Conservation (phyloP, 2,797 vertebrate genomes). For the Epinephelus awoara region DNA sequence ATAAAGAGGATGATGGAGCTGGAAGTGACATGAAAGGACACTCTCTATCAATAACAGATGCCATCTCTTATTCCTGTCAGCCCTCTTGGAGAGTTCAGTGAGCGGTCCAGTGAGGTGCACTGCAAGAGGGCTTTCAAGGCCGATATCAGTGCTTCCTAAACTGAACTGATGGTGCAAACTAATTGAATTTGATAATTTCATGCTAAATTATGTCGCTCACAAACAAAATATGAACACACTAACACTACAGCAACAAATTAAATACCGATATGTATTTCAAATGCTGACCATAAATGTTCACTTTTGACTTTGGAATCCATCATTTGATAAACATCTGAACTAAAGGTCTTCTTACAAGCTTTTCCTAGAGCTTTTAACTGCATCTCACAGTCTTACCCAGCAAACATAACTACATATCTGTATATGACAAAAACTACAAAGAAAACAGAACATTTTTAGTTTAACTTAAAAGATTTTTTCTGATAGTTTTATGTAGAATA, state of each 20-base stretch:
- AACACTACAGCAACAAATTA: neutral
- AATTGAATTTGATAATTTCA: neutral
- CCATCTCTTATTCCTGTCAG: conserved; percentile 48
- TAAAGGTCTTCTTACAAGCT: neutral
- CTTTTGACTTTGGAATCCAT: neutral
- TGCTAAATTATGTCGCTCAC: neutral
- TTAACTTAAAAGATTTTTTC: too few relatives aligned
- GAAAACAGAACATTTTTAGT: too few relatives aligned
- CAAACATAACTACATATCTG: too few relatives aligned
- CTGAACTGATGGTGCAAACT: neutral
- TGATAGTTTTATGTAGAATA: too few relatives aligned
- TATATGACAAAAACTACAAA: too few relatives aligned
- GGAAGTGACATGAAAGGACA: conserved; percentile 72
- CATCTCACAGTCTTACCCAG: neutral
- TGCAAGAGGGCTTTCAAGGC: conserved; percentile 10
- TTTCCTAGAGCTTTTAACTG: neutral
- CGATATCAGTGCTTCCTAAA: neutral
- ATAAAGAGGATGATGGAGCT: conserved; percentile 54
- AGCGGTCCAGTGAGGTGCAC: conserved; percentile 20
- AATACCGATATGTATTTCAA: neutral
- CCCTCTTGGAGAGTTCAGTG: conserved; percentile 32
- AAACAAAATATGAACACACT: neutral
- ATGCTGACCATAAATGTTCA: neutral
- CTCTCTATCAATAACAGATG: conserved; percentile 73
- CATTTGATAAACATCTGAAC: neutral